Conservation (phyloP, 2,113 vertebrate species). For the Triplophysa siluroides region DNA sequence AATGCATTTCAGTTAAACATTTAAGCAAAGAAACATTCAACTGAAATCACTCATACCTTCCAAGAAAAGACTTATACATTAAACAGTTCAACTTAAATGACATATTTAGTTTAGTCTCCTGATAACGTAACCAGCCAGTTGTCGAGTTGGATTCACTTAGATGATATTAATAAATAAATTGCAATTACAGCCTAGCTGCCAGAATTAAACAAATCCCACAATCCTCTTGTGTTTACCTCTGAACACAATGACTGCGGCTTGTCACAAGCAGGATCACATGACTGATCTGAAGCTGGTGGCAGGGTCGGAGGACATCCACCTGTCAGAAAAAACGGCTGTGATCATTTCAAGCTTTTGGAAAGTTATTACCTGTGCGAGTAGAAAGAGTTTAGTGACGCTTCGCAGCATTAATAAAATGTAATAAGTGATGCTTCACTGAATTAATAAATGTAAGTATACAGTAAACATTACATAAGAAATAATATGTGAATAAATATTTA, state of each 20-base stretch:
- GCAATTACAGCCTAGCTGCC: background rate
- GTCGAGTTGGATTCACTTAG: too few relatives aligned
- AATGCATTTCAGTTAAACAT: background rate
- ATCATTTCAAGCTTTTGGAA: background rate
- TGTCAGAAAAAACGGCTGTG: conserved; percentile 61
- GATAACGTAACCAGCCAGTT: too few relatives aligned
- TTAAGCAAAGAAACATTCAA: too few relatives aligned
- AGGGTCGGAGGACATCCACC: conserved; percentile 86
- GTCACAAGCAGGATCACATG: conserved; percentile 88
- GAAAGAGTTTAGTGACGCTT: too few relatives aligned
- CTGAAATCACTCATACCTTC: too few relatives aligned
- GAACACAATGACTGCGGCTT: conserved; percentile 88
- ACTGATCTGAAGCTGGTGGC: conserved; percentile 84
- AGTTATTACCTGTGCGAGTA: too few relatives aligned
- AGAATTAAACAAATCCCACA: conserved; percentile 12
- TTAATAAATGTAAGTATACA: too few relatives aligned
- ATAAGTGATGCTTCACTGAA: too few relatives aligned
- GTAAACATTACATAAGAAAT: too few relatives aligned
- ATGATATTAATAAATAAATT: background rate
- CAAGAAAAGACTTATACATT: background rate
- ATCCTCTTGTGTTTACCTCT: conserved; percentile 78
- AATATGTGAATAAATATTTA: too few relatives aligned
- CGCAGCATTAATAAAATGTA: too few relatives aligned
- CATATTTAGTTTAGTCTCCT: too few relatives aligned
- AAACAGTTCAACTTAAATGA: background rate